A percentile compares a stretch with the other conserved stretches of the same genome.
Conservation (phyloP, 2,797 vertebrate species). For the Spheniscus humboldti region DNA sequence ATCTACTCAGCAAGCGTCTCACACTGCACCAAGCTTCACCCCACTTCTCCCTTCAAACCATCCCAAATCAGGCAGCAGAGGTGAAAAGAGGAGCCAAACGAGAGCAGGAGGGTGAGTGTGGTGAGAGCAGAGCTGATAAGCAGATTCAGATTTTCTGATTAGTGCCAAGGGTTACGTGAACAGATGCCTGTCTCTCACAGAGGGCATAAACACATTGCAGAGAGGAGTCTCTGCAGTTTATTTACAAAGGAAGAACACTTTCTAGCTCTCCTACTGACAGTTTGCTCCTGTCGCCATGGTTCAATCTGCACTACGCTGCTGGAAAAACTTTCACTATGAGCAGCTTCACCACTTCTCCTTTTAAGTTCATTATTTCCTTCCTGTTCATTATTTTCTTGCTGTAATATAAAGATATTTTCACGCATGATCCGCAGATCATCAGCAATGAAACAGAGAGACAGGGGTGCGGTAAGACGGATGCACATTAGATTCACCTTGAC, state of each 20-base stretch:
- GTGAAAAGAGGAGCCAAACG: neutral
- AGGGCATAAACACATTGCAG: neutral
- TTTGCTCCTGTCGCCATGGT: rapidly evolving
- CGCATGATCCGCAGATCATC: neutral
- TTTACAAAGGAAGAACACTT: conserved; percentile 4
- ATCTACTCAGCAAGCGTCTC: rapidly evolving
- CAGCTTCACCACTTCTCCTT: neutral
- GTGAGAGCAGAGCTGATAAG: neutral
- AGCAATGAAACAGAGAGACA: neutral
- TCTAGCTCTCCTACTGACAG: neutral
- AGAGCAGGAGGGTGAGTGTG: rapidly evolving
- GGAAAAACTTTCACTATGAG: neutral
- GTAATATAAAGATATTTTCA: neutral
- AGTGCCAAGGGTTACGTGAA: neutral
- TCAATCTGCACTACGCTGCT: neutral
- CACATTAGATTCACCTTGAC: neutral
- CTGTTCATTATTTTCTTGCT: neutral
- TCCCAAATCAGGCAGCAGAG: neutral
- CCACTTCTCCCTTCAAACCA: neutral
- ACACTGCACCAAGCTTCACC: rapidly evolving
- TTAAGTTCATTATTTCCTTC: neutral
- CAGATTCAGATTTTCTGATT: neutral
- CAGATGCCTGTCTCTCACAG: neutral
- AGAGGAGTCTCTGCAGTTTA: neutral
- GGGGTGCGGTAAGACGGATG: neutral